Base-by-base conservation (phyloP, 2,888 invertebrate species). In the Congeria kusceri region DNA sequence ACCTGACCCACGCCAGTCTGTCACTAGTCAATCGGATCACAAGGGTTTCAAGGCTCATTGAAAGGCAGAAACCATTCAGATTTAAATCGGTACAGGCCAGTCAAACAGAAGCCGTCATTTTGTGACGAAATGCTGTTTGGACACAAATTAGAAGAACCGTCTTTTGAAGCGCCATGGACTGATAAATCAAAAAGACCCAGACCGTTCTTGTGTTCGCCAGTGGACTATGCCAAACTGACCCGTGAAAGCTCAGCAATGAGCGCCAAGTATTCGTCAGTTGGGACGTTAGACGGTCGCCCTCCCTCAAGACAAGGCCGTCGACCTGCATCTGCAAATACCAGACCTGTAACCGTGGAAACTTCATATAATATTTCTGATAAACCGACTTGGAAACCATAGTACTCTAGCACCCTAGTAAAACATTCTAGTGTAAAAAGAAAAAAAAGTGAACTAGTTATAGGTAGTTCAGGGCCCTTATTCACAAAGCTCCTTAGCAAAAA, bases 101-200 rank as follows among this genome's bases (percentile, higher is more conserved):
- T 85, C 28, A 90, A 87, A 69, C 87, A 91, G 74, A 90, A 84
- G 13, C 88, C 89, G 1, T 85, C 89, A 0, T 92, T 88, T 77
- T 87, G 89, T 66, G 91, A 92, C 71, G 91, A 92, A 64, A 80
- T 84, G 11, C 76, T 92, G 23, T 92, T 92, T 85, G 91, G 91
- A 7, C 75, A 82, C 4, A 76, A 67, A 18, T 69, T 89, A 56
- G 63, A 82, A 23, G 88, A 91, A 66, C 90, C 91, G 1, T 85
- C 86, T 32, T 91, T 91, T 80, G 84, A 86, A 13, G 90, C 91
- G n/a, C 91, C 91, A 0, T 91, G 91, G 91, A 88, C 87, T 53
- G 86, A 87, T 25, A 88, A 87, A 65, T 77, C 83, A 25, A 84
- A 77, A 27, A 87, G 70, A 68, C 64, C 73, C 3, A 72, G 77